These are phyloP conservation scores for Thalassophryne amazonica DNA, from an alignment of 2,797 vertebrate genomes.

Conservation along the genomic window DNA sequence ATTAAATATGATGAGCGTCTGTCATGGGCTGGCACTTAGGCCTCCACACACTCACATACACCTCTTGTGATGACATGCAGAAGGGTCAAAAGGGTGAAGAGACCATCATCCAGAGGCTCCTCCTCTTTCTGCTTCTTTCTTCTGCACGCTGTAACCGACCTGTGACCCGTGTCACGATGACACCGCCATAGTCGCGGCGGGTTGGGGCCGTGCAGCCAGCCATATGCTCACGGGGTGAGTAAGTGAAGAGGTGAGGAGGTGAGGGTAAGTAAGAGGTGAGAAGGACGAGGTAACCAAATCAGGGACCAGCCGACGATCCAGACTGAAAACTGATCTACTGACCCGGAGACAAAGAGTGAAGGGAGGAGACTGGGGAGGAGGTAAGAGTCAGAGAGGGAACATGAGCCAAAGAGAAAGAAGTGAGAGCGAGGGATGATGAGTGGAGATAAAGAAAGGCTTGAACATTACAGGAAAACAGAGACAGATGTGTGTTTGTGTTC, in stretches of 20 bases:
- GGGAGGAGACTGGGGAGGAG: slow-evolving; percentile 7
- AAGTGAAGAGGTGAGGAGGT: slow-evolving; percentile 32
- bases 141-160: slow-evolving; percentile 43
- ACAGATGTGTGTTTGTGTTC: slow-evolving; percentile 35
- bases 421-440: slow-evolving; percentile 7
- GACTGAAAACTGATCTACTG: slow-evolving; percentile 68
- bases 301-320: slow-evolving; percentile 46
- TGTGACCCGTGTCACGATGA: slow-evolving; percentile 61
- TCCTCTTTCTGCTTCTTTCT: neutral
- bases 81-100: slow-evolving; percentile 39
- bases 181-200: slow-evolving; percentile 35
- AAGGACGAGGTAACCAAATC: slow-evolving; percentile 65
- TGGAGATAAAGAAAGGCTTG: slow-evolving; percentile 10
- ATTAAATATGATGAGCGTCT: slow-evolving; percentile 77
- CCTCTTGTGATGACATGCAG: slow-evolving; percentile 28
- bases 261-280: slow-evolving; percentile 60
- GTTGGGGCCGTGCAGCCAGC: slow-evolving; percentile 39
- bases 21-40: slow-evolving; percentile 52
- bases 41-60: slow-evolving; percentile 2
- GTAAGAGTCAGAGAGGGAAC: slow-evolving; percentile 46
- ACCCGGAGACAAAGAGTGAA: slow-evolving; percentile 49
- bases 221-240: slow-evolving; percentile 52
- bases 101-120: slow-evolving; percentile 27
- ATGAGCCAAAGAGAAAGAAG: slow-evolving; percentile 20
- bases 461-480: slow-evolving; percentile 16